Conservation (phyloP, 2,888 invertebrate species). For the Archips crataeganus region DNA sequence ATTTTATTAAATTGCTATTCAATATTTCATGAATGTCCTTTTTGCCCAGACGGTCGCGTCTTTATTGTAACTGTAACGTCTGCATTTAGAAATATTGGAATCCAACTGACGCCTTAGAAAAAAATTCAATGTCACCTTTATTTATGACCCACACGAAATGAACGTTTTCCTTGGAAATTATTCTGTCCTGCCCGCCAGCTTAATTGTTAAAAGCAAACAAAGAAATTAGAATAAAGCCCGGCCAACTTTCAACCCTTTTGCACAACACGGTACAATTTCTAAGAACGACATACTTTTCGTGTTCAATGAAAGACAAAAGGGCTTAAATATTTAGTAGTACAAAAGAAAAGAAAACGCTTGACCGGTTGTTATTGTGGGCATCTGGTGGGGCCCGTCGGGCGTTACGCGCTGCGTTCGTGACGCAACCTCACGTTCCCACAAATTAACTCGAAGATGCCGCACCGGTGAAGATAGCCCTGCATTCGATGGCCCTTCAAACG, state of each 20-base stretch:
- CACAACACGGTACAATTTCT: slow-evolving; percentile 45
- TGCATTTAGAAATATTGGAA: slow-evolving; percentile 24
- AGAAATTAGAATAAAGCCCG: slow-evolving; percentile 43
- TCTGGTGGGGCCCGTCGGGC: slow-evolving; percentile 2
- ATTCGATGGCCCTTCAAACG: slow-evolving; percentile 29
- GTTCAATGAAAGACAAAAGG: slow-evolving; percentile 44
- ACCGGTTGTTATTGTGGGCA: slow-evolving; percentile 16
- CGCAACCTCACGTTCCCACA: slow-evolving; percentile 39
- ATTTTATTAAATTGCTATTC: slow-evolving; percentile 8
- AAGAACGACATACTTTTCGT: slow-evolving; percentile 45
- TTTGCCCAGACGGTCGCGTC: slow-evolving; percentile 16
- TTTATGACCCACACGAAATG: slow-evolving; percentile 29
- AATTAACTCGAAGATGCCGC: slow-evolving; percentile 32
- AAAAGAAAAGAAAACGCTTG: slow-evolving; percentile 38
- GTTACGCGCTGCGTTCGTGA: slow-evolving; percentile 42
- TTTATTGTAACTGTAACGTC: slow-evolving; percentile 1
- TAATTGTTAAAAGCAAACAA: slow-evolving; percentile 46
- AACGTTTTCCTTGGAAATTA: slow-evolving; percentile 26
- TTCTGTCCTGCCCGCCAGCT: slow-evolving; percentile 27
- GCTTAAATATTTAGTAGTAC: slow-evolving; percentile 34
- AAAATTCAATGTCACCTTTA: slow-evolving; percentile 39
- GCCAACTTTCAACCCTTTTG: slow-evolving; percentile 44
- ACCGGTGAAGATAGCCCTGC: slow-evolving; percentile 14
- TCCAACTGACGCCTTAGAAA: slow-evolving; percentile 34
- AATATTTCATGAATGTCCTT: slow-evolving; percentile 12